Conservation (phyloP, 2,113 vertebrate species). For the Pelodiscus sinensis region DNA sequence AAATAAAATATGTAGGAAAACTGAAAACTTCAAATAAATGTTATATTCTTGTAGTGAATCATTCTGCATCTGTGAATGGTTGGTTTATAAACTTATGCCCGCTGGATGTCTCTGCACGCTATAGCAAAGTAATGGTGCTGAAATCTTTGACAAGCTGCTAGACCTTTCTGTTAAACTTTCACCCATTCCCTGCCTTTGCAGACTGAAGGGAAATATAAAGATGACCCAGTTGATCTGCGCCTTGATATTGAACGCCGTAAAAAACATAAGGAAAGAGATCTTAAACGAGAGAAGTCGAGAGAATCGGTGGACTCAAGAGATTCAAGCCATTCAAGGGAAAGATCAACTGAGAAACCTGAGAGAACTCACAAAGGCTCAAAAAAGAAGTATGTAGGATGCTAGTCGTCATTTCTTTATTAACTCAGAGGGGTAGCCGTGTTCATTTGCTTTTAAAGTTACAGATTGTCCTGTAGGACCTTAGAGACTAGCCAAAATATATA, state of each 20-base stretch:
- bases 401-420: not conserved
- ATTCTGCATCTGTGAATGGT: conserved; percentile 9
- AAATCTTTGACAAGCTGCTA: not conserved
- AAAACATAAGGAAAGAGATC: conserved; percentile 91
- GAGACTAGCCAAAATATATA: too few species aligned
- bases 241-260: conserved; percentile 97
- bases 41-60: not conserved
- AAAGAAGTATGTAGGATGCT: conserved; percentile 85
- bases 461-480: too few species aligned
- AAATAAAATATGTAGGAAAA: not conserved
- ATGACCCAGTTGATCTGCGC: conserved; percentile 91
- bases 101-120: conserved; percentile 53
- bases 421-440: too few species aligned
- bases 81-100: conserved; percentile 17
- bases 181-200: conserved; percentile 73
- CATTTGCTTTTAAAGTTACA: too few species aligned
- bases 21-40: not conserved
- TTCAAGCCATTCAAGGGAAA: conserved; percentile 86
- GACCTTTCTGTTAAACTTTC: conserved; percentile 28
- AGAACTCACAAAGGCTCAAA: conserved; percentile 88
- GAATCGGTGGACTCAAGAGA: conserved; percentile 86
- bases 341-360: conserved; percentile 88
- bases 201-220: conserved; percentile 89
- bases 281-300: conserved; percentile 85
- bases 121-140: conserved; percentile 57